Evolutionary conservation across 1,140 invertebrate species (phyloP).

Genomic region (Leptoteleia sp.): DNA sequence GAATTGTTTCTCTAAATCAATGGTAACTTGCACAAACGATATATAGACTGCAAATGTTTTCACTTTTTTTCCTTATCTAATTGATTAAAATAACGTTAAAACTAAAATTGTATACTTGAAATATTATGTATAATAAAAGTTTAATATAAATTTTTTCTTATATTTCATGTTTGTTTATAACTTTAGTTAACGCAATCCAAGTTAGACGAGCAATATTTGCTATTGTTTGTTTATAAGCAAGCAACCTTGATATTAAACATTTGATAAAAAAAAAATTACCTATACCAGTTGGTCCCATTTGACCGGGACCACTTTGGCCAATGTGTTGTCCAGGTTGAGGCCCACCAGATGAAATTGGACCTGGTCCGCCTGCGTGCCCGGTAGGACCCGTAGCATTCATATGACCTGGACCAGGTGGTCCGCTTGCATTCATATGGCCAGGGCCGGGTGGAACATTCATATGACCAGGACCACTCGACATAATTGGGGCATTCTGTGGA

Average conservation of each 20-base stretch:
- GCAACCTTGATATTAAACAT: too few relatives aligned
- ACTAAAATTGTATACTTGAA: too few relatives aligned
- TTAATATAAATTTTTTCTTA: too few relatives aligned
- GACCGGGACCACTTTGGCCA: slow-evolving; percentile 56
- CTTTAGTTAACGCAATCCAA: too few relatives aligned
- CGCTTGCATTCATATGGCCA: slow-evolving; percentile 66
- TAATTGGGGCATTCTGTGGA: slow-evolving; percentile 54
- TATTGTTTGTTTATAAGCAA: too few relatives aligned
- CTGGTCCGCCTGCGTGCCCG: slow-evolving; percentile 60
- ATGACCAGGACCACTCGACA: slow-evolving; percentile 65
- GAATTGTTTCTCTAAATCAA: too few relatives aligned
- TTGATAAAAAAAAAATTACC: slow-evolving; percentile 16
- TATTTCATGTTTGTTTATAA: too few relatives aligned
- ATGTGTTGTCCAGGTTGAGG: slow-evolving; percentile 53
- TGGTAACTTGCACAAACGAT: too few relatives aligned
- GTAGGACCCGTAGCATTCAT: slow-evolving; percentile 62
- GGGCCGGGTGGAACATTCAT: slow-evolving; percentile 68
- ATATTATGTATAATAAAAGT: too few relatives aligned
- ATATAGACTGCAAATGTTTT: too few relatives aligned
- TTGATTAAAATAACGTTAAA: too few relatives aligned
- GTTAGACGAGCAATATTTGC: not conserved
- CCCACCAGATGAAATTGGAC: slow-evolving; percentile 56
- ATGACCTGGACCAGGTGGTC: slow-evolving; percentile 68
- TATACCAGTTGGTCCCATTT: slow-evolving; percentile 52
- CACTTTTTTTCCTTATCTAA: too few relatives aligned